Base-by-base conservation (phyloP, 1,140 invertebrate genomes). In the Zaprionus camerounensis region DNA sequence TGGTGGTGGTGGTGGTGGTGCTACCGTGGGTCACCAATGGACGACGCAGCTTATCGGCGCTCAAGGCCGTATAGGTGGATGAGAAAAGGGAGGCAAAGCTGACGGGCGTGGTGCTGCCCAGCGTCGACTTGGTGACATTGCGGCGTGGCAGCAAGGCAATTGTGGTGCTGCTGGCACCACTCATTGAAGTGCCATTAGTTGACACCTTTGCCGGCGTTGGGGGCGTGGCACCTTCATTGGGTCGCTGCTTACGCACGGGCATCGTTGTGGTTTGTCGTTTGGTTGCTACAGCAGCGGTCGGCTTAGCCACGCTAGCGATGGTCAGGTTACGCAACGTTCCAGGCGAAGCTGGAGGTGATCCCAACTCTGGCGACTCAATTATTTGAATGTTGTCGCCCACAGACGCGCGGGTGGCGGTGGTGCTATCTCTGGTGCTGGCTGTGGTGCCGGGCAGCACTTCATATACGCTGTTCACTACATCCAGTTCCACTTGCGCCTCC, bases 391-490 rank as follows among this genome's bases (percentile, higher is more conserved):
- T 91, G n/a, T 85, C 81, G 17, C 41, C 81, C 11, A 9, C 2
- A n/a, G 51, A 3, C 1, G 4, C 9, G 13, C 49, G 55, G 7
- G 12, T 12, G 17, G 34, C 58, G 24, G 57, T 11, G 59, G 44
- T 53, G 80, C 12, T 9, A 46, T 36, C 61, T 31, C 49, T 65
- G n/a, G 38, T 66, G 57, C 9, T 49, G 3, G 62, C 56, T 6
- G 28, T 73, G 20, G 56, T 36, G 67, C 58, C 11, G 7, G 72
- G 13, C 31, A 74, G 41, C 22, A 51, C 67, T 17, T 91, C 91
- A 49, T 82, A 91, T 5, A 92, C 80, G 28, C 91, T 91, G 57
- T 92, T 92, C n/a, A 77, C 83, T 3, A 34, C 31, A 6, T 88
- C 90, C 6, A 80, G 51, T 17, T 46, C 41, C n/a, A 46, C 70